A percentile compares a stretch with the other conserved stretches of the same genome.
phyloP scores from a whole-genome alignment of 2,113 vertebrate genomes.

The Gadus chalcogrammus region DNA sequence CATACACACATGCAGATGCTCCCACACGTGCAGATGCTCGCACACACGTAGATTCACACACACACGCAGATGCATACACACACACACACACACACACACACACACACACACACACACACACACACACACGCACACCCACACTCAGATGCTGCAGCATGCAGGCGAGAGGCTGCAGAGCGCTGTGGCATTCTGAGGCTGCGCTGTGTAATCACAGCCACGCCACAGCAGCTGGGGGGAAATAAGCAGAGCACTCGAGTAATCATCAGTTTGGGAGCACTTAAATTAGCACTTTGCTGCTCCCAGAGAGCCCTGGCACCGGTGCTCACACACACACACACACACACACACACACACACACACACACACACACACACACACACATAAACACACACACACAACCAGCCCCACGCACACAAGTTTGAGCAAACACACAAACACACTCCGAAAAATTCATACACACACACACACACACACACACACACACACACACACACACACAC shows the following conservation, averaged over 20 bases:
- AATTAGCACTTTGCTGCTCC: conserved; percentile 69
- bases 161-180: conserved; percentile 36
- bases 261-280: conserved; percentile 73
- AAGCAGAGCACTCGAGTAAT: conserved; percentile 68
- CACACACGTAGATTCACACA: too few relatives aligned
- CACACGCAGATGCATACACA: too few relatives aligned
- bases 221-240: conserved; percentile 73
- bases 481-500: too few relatives aligned
- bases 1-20: too few relatives aligned
- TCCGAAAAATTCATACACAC: too few relatives aligned
- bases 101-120: conserved; percentile 9
- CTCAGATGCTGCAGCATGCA: not conserved
- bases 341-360: too few relatives aligned
- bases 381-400: conserved; percentile 38
- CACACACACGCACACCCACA: not conserved
- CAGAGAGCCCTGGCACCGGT: conserved; percentile 46
- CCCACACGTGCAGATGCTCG: too few relatives aligned
- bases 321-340: conserved; percentile 21
- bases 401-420: conserved; percentile 22
- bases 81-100: too few relatives aligned
- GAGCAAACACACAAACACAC: too few relatives aligned
- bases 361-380: too few relatives aligned
- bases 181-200: conserved; percentile 47
- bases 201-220: conserved; percentile 71
- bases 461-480: too few relatives aligned